These are phyloP conservation scores for Pseudorasbora parva DNA, from an alignment of 2,113 vertebrate genomes.

Conservation along the genomic window DNA sequence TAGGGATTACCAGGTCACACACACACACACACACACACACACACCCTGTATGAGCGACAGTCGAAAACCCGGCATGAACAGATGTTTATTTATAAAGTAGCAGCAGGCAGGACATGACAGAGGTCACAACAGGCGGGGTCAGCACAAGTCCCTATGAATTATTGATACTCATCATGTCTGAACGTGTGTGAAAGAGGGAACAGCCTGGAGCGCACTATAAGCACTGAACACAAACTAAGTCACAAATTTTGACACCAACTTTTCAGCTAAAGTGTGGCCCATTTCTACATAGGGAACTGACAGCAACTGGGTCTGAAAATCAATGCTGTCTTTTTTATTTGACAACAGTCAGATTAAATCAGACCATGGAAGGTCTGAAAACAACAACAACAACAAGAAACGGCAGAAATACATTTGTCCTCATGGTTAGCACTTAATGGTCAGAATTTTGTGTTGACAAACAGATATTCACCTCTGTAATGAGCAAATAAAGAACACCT, in stretches of 20 bases:
- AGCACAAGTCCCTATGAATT: slow-evolving; percentile 34
- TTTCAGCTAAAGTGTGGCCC: background rate
- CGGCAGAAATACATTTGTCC: background rate
- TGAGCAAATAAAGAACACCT: background rate
- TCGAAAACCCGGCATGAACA: slow-evolving; percentile 37
- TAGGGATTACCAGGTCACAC: no score
- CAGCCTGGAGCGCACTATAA: background rate
- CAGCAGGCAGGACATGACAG: slow-evolving; percentile 48
- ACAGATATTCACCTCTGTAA: background rate
- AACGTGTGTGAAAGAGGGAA: slow-evolving; percentile 10
- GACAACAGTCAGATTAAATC: background rate
- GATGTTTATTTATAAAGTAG: slow-evolving; percentile 55
- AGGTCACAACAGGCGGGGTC: slow-evolving; percentile 40
- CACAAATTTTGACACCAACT: background rate
- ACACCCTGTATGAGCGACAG: background rate
- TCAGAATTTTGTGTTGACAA: background rate
- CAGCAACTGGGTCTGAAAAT: background rate
- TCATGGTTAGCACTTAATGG: background rate
- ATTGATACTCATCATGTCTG: slow-evolving; percentile 39
- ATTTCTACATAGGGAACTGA: background rate
- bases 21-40: background rate
- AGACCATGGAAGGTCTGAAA: background rate
- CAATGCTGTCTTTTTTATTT: background rate
- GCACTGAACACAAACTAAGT: slow-evolving; percentile 4
- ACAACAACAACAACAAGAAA: background rate